Conservation (phyloP, 1,140 invertebrate species). For the Lepidurus couesii region DNA sequence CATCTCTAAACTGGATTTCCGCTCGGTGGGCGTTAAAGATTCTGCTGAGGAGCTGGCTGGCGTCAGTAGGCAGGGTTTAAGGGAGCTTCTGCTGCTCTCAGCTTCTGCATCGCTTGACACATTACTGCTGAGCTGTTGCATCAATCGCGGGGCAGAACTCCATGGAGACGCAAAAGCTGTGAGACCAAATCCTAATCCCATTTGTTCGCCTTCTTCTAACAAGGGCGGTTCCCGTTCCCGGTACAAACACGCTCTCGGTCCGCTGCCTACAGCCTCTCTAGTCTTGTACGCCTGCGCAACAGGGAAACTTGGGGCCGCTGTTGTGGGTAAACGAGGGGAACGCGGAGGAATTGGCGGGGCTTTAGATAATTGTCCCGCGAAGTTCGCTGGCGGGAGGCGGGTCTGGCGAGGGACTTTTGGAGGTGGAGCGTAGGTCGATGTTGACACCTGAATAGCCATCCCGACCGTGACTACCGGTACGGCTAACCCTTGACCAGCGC, state of each 20-base stretch:
- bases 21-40: slow-evolving; percentile 26
- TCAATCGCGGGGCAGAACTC: background rate
- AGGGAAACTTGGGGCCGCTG: slow-evolving; percentile 8
- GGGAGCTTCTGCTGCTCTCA: slow-evolving; percentile 26
- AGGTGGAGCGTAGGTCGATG: slow-evolving; percentile 30
- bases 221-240: slow-evolving; percentile 28
- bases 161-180: background rate
- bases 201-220: slow-evolving; percentile 29
- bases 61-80: slow-evolving; percentile 10
- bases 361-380: background rate
- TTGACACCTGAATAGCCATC: slow-evolving; percentile 31
- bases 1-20: background rate
- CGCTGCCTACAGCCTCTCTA: background rate
- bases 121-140: slow-evolving; percentile 23
- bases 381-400: background rate
- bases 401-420: background rate
- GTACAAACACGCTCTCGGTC: slow-evolving; percentile 28
- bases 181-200: background rate
- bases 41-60: slow-evolving; percentile 27
- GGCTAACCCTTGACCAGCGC: background rate
- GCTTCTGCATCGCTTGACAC: slow-evolving; percentile 23
- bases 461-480: slow-evolving; percentile 26
- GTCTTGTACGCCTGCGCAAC: background rate
- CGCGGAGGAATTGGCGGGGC: background rate
- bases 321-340: background rate